Conservation (phyloP, 2,113 vertebrate genomes). For the Caranx ignobilis region DNA sequence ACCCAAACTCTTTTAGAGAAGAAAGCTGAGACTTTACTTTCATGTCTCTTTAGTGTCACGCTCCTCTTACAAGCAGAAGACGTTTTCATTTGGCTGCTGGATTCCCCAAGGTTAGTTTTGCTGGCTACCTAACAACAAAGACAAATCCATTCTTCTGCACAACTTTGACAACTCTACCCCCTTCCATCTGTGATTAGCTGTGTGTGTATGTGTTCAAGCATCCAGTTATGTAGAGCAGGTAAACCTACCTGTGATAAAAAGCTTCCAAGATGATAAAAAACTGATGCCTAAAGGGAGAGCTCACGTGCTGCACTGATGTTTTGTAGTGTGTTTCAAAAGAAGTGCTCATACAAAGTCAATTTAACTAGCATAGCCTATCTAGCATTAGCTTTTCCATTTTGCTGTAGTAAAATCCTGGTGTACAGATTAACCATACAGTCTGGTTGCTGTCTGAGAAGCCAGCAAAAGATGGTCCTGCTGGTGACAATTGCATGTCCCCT, state of each 20-base stretch:
- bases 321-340: not conserved
- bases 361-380: not conserved
- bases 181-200: conserved; percentile 35
- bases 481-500: no score
- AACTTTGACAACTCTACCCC: conserved; percentile 6
- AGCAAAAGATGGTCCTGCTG: not conserved
- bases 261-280: conserved; percentile 19
- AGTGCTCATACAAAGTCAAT: not conserved
- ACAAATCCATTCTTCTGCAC: conserved; percentile 15
- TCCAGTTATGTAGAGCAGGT: conserved; percentile 4
- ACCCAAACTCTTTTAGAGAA: not conserved
- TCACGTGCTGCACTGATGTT: not conserved
- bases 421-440: no score
- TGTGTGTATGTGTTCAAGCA: conserved; percentile 16
- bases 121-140: conserved; percentile 26
- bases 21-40: conserved; percentile 1
- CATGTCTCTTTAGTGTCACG: not conserved
- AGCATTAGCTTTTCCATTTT: not conserved
- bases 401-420: not conserved
- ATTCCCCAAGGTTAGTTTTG: conserved; percentile 23
- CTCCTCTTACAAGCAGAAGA: not conserved
- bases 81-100: conserved; percentile 25
- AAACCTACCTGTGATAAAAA: conserved; percentile 32
- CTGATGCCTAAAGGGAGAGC: conserved; percentile 7
- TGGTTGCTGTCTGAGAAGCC: not conserved